Percentiles rank a stretch among this genome's conserved stretches.
These are phyloP conservation scores for Diploptera punctata DNA, from an alignment of 2,888 invertebrate species.

Conservation along the genomic window DNA sequence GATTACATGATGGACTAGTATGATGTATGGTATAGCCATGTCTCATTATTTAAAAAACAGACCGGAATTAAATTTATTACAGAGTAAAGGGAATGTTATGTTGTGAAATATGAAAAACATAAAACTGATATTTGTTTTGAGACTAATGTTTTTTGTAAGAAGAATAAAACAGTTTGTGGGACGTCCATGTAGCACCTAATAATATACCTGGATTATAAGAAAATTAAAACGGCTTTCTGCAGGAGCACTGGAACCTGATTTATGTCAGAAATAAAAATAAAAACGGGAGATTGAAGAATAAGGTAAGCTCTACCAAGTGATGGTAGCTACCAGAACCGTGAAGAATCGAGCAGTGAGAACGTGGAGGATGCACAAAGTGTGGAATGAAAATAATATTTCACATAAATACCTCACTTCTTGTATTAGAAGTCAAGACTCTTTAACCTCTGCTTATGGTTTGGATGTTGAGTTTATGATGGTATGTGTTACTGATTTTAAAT, in stretches of 20 bases:
- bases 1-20: too few species aligned
- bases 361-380: background rate
- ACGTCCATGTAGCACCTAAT: background rate
- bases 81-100: too few species aligned
- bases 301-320: too few species aligned
- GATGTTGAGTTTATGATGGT: too few species aligned
- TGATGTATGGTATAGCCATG: too few species aligned
- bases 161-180: background rate
- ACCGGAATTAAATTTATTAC: too few species aligned
- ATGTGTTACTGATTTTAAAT: too few species aligned
- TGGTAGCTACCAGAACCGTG: constrained; percentile 4
- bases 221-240: constrained; percentile 30
- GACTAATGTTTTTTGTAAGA: background rate
- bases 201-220: constrained; percentile 13
- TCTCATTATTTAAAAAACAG: too few species aligned
- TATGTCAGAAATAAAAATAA: background rate
- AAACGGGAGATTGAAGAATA: too few species aligned
- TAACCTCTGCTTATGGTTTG: background rate
- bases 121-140: background rate
- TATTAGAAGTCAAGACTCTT: constrained; percentile 7
- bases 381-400: background rate
- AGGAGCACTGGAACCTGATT: constrained; percentile 25
- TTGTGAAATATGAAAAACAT: background rate
- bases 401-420: background rate
- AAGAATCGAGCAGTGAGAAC: background rate